Evolutionary conservation across 2,888 invertebrate species (phyloP), one percentile per base, ranked within the genome.

Genomic region (Habrosyne pyritoides): DNA sequence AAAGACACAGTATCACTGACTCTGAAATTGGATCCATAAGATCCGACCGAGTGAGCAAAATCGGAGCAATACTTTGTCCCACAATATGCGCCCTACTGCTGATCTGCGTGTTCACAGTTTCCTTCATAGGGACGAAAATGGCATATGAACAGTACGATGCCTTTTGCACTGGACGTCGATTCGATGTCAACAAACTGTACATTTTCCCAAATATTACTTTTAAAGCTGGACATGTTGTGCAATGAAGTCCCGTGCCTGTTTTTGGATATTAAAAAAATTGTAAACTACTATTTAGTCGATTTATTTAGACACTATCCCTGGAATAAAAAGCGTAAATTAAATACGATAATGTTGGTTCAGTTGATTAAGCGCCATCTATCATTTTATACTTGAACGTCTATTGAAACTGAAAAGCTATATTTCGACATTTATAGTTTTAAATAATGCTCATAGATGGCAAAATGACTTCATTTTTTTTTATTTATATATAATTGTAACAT

Each of bases 31-130:
- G 79, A 0, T 85, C 87, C 0, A 66, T 74, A 12, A 60, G 67
- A 6, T 66, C 75, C 1, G 63, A 64, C 28, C 77, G 81, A 1
- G 67, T 69, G 1, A 80, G 70, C 67, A 86, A 82, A 57, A 66
- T 89, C 1, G 75, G 81, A 3, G 90, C 91, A 0, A 79, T 90
- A 10, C 69, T 91, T 14, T 89, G 90, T 51, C 91, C 91, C 0
- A 78, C 83, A 0, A 61, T 84, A 0, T 91, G 91, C 53, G 91
- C 91, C 0, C 59, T 91, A 0, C 64, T 89, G 0, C 71, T 91
- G 0, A 81, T 89, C 10, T 73, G 74, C 49, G 61, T 81, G 12
- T 85, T 90, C 63, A 79, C 80, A 0, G 61, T 82, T 0, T 81
- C 81, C 2, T 91, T 86, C 63, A 62, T 91, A 1, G 87, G 83